Base-by-base conservation (phyloP, 2,113 vertebrate genomes). In the Dendropsophus ebraccatus region DNA sequence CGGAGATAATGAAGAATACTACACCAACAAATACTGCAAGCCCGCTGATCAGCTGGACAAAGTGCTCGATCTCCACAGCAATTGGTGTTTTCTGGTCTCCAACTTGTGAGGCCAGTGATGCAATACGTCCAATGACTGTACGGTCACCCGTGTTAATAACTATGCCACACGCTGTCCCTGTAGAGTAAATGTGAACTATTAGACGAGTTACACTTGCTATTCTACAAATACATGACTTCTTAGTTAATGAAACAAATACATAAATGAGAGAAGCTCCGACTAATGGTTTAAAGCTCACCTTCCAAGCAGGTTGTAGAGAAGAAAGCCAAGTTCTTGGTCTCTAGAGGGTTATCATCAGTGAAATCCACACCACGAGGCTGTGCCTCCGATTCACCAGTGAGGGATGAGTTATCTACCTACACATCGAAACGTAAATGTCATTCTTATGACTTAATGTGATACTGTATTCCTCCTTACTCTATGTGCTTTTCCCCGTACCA, bases 321-420 rank as follows among this genome's bases (percentile, higher is more conserved):
- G 47, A 89, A 89, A 1, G 49, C 87, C 62, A 89, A 50, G 47
- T 89, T 89, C 80, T 75, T 77, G 16, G 88, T 89, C 30, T 89
- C 88, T 60, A 89, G 45, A 11, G 88, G 88, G 67, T 88, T 89
- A 2, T 89, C 88, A 87, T 84, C 70, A 4, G 88, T 84, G 77
- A 25, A 87, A 1, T 89, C 88, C 19, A 82, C 49, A 23, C 84
- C 28, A 30, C 88, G 67, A 32, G 80, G 49, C 28, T 89, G 88
- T 52, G 88, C 62, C 52, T 89, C 88, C 23, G 88, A 89, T 80
- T 89, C 88, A 49, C 88, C 88, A 28, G 88, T 86, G 80, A 95
- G 92, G 11, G 92, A 94, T 1, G 94, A 94, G 87, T 93, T 93
- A 86, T 91, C 91, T 84, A 93, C 94, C 94, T 93, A 89, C 16